Evolutionary conservation across 2,888 invertebrate genomes (phyloP).

Genomic region (Laspeyria flexula): DNA sequence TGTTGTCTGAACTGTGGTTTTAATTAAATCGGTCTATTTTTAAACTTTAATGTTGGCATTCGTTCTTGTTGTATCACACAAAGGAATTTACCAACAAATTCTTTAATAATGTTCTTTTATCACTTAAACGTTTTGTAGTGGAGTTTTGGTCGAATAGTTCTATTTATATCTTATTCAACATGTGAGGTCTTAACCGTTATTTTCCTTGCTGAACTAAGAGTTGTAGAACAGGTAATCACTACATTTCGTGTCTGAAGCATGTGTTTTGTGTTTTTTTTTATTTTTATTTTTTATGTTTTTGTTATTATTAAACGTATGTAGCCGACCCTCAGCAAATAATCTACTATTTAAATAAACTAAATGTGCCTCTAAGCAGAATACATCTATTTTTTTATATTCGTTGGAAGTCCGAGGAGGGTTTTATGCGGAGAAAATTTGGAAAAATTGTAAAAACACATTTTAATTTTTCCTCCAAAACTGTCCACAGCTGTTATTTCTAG

Average conservation of each 20-base stretch:
- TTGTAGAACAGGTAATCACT: neutral
- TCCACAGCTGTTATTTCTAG: too few species aligned
- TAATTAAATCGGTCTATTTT: slow-evolving; percentile 32
- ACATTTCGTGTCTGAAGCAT: neutral
- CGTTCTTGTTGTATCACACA: slow-evolving; percentile 40
- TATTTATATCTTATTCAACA: slow-evolving; percentile 24
- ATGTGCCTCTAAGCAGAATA: too few species aligned
- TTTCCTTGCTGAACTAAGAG: neutral
- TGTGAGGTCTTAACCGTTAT: slow-evolving; percentile 26
- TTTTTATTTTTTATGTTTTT: too few species aligned
- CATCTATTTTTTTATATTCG: too few species aligned
- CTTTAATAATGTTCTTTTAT: slow-evolving; percentile 46
- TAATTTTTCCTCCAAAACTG: too few species aligned
- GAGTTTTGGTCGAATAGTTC: slow-evolving; percentile 14
- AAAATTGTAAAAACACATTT: too few species aligned
- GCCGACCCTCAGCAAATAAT: too few species aligned
- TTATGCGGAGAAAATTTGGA: too few species aligned
- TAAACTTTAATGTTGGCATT: slow-evolving; percentile 27
- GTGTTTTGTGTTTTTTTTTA: too few species aligned
- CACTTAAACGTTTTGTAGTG: slow-evolving; percentile 33
- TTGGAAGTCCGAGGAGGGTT: too few species aligned
- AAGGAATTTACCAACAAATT: slow-evolving; percentile 45
- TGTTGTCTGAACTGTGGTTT: slow-evolving; percentile 20
- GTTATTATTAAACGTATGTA: too few species aligned
- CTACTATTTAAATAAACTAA: too few species aligned